Evolutionary conservation across 2,797 vertebrate genomes (phyloP).

Genomic region (Anisognathus igniventris): DNA sequence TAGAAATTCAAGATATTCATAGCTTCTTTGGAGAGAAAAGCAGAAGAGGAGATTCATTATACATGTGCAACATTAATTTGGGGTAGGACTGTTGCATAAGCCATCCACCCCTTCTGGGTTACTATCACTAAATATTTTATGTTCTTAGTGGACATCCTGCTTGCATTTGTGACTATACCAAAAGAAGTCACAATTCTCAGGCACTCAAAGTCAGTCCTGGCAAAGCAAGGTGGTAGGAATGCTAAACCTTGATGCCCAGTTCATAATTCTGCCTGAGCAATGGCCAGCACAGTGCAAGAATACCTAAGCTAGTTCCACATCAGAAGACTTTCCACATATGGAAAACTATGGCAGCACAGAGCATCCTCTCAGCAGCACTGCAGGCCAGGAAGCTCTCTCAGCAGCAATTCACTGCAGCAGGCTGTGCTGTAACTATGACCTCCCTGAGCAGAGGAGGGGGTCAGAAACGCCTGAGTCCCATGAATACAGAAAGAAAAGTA

Average conservation of each 20-base stretch:
- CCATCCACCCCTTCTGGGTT: neutral
- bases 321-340: neutral
- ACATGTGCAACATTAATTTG: neutral
- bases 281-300: neutral
- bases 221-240: neutral
- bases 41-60: neutral
- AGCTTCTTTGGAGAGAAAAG: neutral
- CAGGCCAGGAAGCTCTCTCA: neutral
- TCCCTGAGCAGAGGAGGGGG: neutral
- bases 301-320: neutral
- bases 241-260: neutral
- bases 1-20: neutral
- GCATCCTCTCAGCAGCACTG: neutral
- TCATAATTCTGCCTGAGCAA: neutral
- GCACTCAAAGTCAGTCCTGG: neutral
- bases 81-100: neutral
- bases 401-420: neutral
- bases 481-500: neutral
- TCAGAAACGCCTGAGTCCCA: neutral
- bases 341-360: neutral
- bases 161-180: neutral
- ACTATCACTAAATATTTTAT: neutral
- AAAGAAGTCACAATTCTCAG: neutral
- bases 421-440: neutral
- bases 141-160: neutral